These are phyloP conservation scores for Amblyteles armatorius DNA, from an alignment of 2,888 invertebrate genomes.

Conservation along the genomic window DNA sequence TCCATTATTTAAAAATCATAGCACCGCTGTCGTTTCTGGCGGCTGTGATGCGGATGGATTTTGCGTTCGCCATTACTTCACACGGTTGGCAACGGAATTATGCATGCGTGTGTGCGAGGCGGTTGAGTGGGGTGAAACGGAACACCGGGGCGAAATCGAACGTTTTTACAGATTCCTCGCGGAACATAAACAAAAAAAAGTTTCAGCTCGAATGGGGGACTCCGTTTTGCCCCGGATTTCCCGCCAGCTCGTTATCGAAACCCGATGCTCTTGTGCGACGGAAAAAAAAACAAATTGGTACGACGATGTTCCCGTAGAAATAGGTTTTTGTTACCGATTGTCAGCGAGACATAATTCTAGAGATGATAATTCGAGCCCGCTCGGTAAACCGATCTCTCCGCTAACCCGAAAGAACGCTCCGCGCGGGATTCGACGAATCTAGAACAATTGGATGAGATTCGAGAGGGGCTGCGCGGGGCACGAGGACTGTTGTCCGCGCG, in stretches of 20 bases:
- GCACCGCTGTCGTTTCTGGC: background rate
- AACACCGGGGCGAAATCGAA: too few relatives aligned
- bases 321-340: too few relatives aligned
- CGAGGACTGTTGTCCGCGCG: background rate
- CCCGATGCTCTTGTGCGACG: too few relatives aligned
- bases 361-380: background rate
- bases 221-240: too few relatives aligned
- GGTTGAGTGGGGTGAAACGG: background rate
- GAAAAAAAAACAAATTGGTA: too few relatives aligned
- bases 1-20: slow-evolving; percentile 2
- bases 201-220: too few relatives aligned
- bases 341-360: background rate
- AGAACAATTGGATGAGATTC: slow-evolving; percentile 31
- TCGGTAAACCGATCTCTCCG: too few relatives aligned
- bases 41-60: background rate
- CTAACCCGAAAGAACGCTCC: background rate
- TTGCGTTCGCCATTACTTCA: background rate
- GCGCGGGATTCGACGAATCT: slow-evolving; percentile 12
- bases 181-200: too few relatives aligned
- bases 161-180: too few relatives aligned
- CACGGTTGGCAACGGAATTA: background rate
- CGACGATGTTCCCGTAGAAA: too few relatives aligned
- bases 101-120: background rate
- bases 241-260: too few relatives aligned
- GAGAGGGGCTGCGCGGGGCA: background rate